These are phyloP conservation scores for Ephestia elutella DNA, from an alignment of 1,140 invertebrate genomes.

Conservation along the genomic window DNA sequence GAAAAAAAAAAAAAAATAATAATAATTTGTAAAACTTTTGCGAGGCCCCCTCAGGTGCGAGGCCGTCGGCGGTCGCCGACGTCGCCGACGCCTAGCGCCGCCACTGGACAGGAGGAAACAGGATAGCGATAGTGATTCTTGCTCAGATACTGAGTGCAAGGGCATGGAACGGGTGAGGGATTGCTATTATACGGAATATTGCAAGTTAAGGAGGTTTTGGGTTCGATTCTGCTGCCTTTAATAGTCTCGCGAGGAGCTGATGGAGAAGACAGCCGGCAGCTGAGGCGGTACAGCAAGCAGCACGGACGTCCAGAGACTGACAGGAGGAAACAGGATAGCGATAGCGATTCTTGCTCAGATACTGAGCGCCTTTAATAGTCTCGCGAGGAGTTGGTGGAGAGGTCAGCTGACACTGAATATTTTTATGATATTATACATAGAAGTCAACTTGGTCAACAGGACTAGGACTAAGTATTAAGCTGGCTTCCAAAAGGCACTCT, in stretches of 20 bases:
- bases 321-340: constrained; percentile 61
- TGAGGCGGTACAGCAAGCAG: constrained; percentile 68
- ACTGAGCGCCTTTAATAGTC: constrained; percentile 72
- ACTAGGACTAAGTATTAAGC: too few relatives aligned
- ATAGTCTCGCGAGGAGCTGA: constrained; percentile 29
- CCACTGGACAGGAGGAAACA: constrained; percentile 57
- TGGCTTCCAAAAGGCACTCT: too few relatives aligned
- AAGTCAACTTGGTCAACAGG: too few relatives aligned
- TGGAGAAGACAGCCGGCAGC: constrained; percentile 18
- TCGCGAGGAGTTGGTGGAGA: constrained; percentile 30
- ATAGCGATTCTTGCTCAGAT: constrained; percentile 77
- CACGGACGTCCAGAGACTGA: constrained; percentile 67
- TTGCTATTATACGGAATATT: too few relatives aligned
- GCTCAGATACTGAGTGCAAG: constrained; percentile 77
- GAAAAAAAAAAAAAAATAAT: too few relatives aligned
- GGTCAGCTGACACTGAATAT: constrained; percentile 7
- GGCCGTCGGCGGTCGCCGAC: too few relatives aligned
- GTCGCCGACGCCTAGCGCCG: constrained; percentile 1
- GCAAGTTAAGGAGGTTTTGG: too few relatives aligned
- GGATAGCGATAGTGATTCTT: constrained; percentile 74
- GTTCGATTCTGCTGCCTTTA: too few relatives aligned
- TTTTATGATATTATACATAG: too few relatives aligned
- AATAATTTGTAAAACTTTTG: too few relatives aligned
- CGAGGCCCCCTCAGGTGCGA: too few relatives aligned
- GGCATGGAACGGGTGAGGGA: constrained; percentile 73